phyloP scores from a whole-genome alignment of 2,888 invertebrate species.

The Gastrophysa polygoni region DNA sequence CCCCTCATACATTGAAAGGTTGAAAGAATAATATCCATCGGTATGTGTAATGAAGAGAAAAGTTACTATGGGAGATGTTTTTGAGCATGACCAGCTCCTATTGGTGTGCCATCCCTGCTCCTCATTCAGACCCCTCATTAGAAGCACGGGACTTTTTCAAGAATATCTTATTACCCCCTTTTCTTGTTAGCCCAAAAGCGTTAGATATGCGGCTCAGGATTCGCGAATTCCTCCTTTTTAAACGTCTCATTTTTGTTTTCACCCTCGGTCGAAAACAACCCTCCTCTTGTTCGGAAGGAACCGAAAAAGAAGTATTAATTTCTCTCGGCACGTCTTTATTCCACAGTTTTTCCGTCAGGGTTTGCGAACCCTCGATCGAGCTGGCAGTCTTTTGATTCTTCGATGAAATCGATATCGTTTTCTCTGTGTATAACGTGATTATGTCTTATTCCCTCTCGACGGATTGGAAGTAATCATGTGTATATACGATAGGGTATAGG shows the following conservation, averaged over 20 bases:
- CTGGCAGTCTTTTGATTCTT: slow-evolving; percentile 16
- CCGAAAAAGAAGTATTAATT: slow-evolving; percentile 53
- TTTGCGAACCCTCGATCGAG: slow-evolving; percentile 1
- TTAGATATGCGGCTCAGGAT: slow-evolving; percentile 4
- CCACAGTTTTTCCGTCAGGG: slow-evolving; percentile 28
- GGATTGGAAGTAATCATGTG: slow-evolving; percentile 5
- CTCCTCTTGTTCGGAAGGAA: slow-evolving; percentile 19
- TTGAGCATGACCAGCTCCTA: too few species aligned
- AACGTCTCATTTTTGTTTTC: slow-evolving; percentile 35
- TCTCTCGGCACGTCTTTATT: slow-evolving; percentile 54
- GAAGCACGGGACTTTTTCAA: slow-evolving; percentile 1
- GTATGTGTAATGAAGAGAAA: too few species aligned
- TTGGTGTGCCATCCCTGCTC: too few species aligned
- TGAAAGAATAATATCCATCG: too few species aligned
- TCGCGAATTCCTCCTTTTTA: slow-evolving; percentile 22
- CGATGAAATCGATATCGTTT: slow-evolving; percentile 11
- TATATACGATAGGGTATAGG: not conserved
- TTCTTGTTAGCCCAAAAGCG: slow-evolving; percentile 11
- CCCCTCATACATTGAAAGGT: too few species aligned
- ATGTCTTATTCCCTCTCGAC: slow-evolving; percentile 6
- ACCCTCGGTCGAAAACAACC: slow-evolving; percentile 26
- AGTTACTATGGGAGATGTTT: too few species aligned
- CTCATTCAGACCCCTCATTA: not conserved
- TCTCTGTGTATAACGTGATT: slow-evolving; percentile 10
- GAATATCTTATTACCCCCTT: slow-evolving; percentile 18